Percentiles rank a stretch among this genome's conserved stretches.
Evolutionary conservation across 2,113 vertebrate genomes (phyloP).

Genomic region (Thalassoma bifasciatum): DNA sequence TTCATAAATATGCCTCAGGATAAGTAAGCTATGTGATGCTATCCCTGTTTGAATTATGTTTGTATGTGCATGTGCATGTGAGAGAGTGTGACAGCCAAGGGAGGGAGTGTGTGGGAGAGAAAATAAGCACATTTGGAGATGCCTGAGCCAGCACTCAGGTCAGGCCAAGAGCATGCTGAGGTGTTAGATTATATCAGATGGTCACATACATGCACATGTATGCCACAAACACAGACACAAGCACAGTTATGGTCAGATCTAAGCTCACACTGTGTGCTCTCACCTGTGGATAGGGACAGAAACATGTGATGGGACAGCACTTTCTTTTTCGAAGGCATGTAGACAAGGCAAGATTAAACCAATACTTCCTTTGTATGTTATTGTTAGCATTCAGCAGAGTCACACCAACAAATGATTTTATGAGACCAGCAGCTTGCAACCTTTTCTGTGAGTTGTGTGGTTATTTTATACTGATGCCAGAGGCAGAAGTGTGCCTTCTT

Average conservation of each 20-base stretch:
- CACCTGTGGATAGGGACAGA: slow-evolving; percentile 40
- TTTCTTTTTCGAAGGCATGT: background rate
- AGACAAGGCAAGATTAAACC: background rate
- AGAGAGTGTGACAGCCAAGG: background rate
- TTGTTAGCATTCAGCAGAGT: slow-evolving; percentile 1
- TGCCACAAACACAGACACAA: background rate
- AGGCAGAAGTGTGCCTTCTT: background rate
- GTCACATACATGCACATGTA: background rate
- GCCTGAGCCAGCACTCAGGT: slow-evolving; percentile 30
- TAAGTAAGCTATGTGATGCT: background rate
- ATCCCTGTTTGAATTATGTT: background rate
- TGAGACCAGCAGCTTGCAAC: no score
- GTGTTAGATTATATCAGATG: slow-evolving; percentile 72
- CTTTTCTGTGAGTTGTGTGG: no score
- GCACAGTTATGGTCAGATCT: slow-evolving; percentile 21
- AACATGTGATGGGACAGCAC: slow-evolving; percentile 11
- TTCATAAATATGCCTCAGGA: background rate
- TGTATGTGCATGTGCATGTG: slow-evolving; percentile 14
- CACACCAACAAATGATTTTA: background rate
- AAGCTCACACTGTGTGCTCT: slow-evolving; percentile 22
- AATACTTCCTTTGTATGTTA: slow-evolving; percentile 14
- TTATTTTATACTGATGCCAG: no score
- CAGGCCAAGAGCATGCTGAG: slow-evolving; percentile 69
- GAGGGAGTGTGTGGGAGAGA: background rate
- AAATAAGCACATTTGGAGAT: slow-evolving; percentile 38